Percentiles rank a stretch among this genome's conserved stretches.
Conservation (phyloP, 2,113 vertebrate genomes). For the Ammospiza nelsoni region DNA sequence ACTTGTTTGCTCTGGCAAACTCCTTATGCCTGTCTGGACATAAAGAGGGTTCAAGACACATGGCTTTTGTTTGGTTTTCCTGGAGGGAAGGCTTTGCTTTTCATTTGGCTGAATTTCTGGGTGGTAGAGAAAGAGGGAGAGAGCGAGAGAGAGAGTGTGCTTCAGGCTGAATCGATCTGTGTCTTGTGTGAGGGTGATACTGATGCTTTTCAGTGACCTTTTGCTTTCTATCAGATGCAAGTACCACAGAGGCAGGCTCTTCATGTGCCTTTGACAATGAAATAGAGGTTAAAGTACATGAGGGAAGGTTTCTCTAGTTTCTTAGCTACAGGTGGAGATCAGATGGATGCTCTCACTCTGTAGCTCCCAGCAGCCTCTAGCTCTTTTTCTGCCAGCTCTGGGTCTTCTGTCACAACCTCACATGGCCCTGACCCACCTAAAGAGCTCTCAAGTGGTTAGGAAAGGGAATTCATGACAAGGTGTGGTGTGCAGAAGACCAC, state of each 20-base stretch:
- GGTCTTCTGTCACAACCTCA: neutral
- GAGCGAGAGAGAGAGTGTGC: neutral
- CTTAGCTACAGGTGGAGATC: neutral
- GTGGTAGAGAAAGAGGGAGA: slow-evolving; percentile 14
- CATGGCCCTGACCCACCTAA: neutral
- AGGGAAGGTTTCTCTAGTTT: neutral
- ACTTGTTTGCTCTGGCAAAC: slow-evolving; percentile 68
- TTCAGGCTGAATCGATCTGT: neutral
- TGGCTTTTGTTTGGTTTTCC: slow-evolving; percentile 65
- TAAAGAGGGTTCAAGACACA: slow-evolving; percentile 54
- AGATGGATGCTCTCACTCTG: neutral
- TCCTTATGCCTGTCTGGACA: slow-evolving; percentile 58
- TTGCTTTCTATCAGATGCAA: neutral
- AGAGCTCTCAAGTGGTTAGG: neutral
- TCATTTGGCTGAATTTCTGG: slow-evolving; percentile 53
- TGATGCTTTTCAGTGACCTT: neutral
- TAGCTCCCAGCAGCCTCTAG: neutral
- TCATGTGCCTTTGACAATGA: neutral
- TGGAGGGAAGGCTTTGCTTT: slow-evolving; percentile 58
- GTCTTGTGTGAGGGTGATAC: neutral
- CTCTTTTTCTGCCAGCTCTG: neutral
- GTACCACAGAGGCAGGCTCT: neutral
- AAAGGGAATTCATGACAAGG: neutral
- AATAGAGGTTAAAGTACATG: neutral
- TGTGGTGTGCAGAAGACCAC: neutral